Evolutionary conservation across 2,113 vertebrate species (phyloP).

Genomic region (Carassius auratus): DNA sequence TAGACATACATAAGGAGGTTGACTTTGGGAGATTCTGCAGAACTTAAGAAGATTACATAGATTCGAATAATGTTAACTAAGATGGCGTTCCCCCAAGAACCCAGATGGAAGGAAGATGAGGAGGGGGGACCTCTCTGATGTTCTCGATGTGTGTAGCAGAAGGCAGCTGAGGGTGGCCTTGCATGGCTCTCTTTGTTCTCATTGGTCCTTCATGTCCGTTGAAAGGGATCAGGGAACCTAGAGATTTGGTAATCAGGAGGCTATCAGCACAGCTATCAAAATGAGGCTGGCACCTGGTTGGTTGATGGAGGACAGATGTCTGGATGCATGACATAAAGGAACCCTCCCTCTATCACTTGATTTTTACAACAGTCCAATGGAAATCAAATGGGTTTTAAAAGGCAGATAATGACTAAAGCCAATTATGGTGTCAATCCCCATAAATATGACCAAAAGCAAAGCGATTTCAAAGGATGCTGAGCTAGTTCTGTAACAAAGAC

Average conservation of each 20-base stretch:
- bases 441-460: slow-evolving; percentile 75
- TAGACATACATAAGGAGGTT: slow-evolving; percentile 92
- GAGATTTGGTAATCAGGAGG: slow-evolving; percentile 49
- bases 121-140: slow-evolving; percentile 89
- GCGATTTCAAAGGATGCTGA: slow-evolving; percentile 71
- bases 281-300: slow-evolving; percentile 76
- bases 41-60: slow-evolving; percentile 98
- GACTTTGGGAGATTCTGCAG: slow-evolving; percentile 88
- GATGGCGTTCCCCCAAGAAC: slow-evolving; percentile 91
- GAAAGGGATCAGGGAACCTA: slow-evolving; percentile 9
- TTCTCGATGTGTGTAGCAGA: slow-evolving; percentile 92
- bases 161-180: slow-evolving; percentile 89
- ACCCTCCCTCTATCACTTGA: slow-evolving; percentile 2
- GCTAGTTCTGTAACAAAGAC: slow-evolving; percentile 67
- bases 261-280: slow-evolving; percentile 72
- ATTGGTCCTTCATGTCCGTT: slow-evolving; percentile 48
- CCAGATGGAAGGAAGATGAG: slow-evolving; percentile 90
- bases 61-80: slow-evolving; percentile 90
- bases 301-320: slow-evolving; percentile 73
- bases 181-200: slow-evolving; percentile 91
- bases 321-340: slow-evolving; percentile 62
- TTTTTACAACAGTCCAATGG: slow-evolving; percentile 19
- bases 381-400: slow-evolving; percentile 37
- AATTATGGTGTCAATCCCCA: slow-evolving; percentile 30
- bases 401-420: slow-evolving; percentile 20